phyloP scores from a whole-genome alignment of 2,888 invertebrate genomes.

The Rhagonycha fulva region DNA sequence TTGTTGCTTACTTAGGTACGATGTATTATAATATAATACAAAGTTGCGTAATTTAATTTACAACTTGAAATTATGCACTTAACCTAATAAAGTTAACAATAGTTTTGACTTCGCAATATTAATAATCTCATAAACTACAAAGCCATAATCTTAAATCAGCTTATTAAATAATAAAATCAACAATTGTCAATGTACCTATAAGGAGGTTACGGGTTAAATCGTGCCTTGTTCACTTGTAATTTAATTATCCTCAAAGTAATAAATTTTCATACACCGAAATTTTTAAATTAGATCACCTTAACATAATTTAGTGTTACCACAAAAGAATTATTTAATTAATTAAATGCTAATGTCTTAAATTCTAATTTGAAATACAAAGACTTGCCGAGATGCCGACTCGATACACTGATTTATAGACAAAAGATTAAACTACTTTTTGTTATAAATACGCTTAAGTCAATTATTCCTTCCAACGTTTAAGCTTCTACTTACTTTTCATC shows the following conservation, averaged over 20 bases:
- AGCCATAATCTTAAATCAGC: not conserved
- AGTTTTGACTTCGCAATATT: not conserved
- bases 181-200: not conserved
- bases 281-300: not conserved
- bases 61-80: not conserved
- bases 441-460: not conserved
- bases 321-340: not conserved
- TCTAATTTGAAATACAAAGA: not conserved
- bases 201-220: not conserved
- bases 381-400: not conserved
- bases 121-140: not conserved
- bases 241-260: not conserved
- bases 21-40: no score
- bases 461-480: not conserved
- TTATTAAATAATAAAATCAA: conserved; percentile 1
- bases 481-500: not conserved
- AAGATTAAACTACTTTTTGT: not conserved
- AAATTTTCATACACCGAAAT: not conserved
- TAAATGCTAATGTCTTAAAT: not conserved
- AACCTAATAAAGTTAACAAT: conserved; percentile 3
- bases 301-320: not conserved
- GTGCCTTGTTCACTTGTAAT: not conserved
- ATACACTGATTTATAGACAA: not conserved
- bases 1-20: not conserved
- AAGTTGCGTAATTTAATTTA: not conserved